phyloP scores from a whole-genome alignment of 2,888 invertebrate genomes.

The Pseudococcus jackbeardsleyi region DNA sequence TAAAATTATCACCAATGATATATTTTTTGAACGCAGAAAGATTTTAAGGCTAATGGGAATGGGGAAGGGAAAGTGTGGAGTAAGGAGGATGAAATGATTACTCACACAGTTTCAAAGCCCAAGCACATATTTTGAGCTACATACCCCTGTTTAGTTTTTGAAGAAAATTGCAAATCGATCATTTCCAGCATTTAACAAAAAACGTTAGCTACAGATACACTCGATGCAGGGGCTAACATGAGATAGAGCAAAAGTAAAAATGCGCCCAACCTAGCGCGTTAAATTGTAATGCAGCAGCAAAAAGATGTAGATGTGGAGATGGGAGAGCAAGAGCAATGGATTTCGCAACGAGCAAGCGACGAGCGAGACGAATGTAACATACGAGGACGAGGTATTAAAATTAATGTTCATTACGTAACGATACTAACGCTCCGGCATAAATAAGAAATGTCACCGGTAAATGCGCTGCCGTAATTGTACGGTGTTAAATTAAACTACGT shows the following conservation, averaged over 20 bases:
- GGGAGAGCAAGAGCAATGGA: neutral
- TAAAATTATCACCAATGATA: no score
- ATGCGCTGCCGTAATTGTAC: slow-evolving; percentile 22
- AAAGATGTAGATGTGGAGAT: neutral
- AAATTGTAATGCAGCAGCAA: neutral
- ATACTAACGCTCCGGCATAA: slow-evolving; percentile 15
- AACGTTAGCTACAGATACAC: no score
- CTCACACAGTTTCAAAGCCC: no score
- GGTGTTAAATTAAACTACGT: slow-evolving; percentile 21
- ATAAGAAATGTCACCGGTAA: slow-evolving; percentile 47
- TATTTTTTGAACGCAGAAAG: no score
- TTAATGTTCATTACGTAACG: slow-evolving; percentile 47
- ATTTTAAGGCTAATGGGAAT: no score
- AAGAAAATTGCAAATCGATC: no score
- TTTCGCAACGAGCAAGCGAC: neutral
- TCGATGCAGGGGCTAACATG: neutral
- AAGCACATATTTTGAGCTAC: no score
- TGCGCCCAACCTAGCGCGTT: neutral
- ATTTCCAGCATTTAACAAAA: no score
- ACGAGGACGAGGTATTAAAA: slow-evolving; percentile 40
- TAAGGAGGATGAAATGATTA: no score
- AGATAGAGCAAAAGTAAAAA: neutral
- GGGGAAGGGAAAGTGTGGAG: no score
- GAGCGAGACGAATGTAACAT: neutral
- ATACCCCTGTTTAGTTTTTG: no score